Percentiles rank a stretch among this genome's conserved stretches.
These are phyloP conservation scores for Anthonomus grandis DNA, from an alignment of 1,140 invertebrate genomes.

Conservation along the genomic window DNA sequence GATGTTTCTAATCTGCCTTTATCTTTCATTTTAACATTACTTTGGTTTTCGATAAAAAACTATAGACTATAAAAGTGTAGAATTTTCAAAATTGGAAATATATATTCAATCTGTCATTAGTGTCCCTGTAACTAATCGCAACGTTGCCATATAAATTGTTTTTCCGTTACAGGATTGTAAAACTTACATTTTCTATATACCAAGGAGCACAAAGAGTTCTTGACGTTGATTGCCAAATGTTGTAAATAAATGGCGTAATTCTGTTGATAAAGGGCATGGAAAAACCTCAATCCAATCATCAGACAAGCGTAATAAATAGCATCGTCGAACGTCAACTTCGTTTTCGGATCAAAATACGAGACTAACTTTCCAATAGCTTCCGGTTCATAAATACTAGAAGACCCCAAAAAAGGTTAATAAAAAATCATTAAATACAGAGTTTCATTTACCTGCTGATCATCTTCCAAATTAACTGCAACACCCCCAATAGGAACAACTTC, in stretches of 20 bases:
- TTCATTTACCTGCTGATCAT: slow-evolving; percentile 25
- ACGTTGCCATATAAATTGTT: too few species aligned
- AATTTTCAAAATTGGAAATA: too few species aligned
- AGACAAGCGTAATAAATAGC: slow-evolving; percentile 66
- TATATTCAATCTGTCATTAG: too few species aligned
- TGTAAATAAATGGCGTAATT: slow-evolving; percentile 70
- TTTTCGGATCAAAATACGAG: slow-evolving; percentile 58
- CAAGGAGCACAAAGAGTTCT: slow-evolving; percentile 73
- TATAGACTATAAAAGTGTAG: too few species aligned
- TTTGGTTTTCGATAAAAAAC: too few species aligned
- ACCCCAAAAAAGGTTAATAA: not conserved
- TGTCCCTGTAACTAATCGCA: too few species aligned
- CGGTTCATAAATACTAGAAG: slow-evolving; percentile 65
- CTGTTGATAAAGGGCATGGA: slow-evolving; percentile 54
- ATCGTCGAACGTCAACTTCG: slow-evolving; percentile 49
- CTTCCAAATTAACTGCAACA: slow-evolving; percentile 26
- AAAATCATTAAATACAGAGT: too few species aligned
- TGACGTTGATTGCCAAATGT: slow-evolving; percentile 76
- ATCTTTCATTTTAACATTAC: too few species aligned
- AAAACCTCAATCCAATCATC: slow-evolving; percentile 57
- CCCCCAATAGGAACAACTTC: slow-evolving; percentile 23
- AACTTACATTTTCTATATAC: slow-evolving; percentile 71
- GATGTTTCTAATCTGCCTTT: too few species aligned
- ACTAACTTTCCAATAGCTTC: slow-evolving; percentile 66
- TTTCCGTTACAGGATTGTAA: too few species aligned